phyloP scores from a whole-genome alignment of 2,113 vertebrate genomes.

The Tyto alba region DNA sequence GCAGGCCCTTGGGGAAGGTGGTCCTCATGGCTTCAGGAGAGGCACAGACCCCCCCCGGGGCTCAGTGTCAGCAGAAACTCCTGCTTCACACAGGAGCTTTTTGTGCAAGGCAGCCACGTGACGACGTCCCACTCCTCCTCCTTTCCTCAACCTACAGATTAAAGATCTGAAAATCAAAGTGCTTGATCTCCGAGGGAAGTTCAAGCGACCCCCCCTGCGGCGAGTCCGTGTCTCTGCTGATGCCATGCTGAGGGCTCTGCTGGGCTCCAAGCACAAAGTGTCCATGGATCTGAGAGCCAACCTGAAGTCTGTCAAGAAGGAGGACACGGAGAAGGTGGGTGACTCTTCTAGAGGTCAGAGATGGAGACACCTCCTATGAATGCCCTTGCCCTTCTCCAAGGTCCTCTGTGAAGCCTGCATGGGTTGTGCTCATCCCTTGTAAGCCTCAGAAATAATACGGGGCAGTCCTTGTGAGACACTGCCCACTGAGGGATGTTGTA shows the following conservation, averaged over 20 bases:
- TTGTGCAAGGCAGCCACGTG: neutral
- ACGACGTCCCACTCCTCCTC: neutral
- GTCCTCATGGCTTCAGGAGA: neutral
- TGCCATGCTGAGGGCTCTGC: slow-evolving; percentile 90
- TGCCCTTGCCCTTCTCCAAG: neutral
- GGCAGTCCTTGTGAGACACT: neutral
- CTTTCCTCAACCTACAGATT: slow-evolving; percentile 68
- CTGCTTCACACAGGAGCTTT: neutral
- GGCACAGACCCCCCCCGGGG: neutral
- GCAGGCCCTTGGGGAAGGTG: neutral
- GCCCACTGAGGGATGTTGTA: neutral
- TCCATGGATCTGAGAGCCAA: slow-evolving; percentile 96
- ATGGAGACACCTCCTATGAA: neutral
- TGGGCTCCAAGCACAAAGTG: slow-evolving; percentile 96
- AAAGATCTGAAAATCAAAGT: slow-evolving; percentile 93
- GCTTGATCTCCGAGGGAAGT: slow-evolving; percentile 90
- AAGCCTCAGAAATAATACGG: neutral
- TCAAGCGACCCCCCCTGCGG: slow-evolving; percentile 86
- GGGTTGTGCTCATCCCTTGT: neutral
- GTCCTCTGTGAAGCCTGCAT: neutral
- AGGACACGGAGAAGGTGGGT: slow-evolving; percentile 91
- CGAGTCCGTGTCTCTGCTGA: slow-evolving; percentile 90
- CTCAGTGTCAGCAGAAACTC: rapidly evolving
- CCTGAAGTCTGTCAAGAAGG: slow-evolving; percentile 96
- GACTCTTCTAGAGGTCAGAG: neutral